Conservation (phyloP, 2,888 invertebrate species). For the Parapristionchus giblindavisi region DNA sequence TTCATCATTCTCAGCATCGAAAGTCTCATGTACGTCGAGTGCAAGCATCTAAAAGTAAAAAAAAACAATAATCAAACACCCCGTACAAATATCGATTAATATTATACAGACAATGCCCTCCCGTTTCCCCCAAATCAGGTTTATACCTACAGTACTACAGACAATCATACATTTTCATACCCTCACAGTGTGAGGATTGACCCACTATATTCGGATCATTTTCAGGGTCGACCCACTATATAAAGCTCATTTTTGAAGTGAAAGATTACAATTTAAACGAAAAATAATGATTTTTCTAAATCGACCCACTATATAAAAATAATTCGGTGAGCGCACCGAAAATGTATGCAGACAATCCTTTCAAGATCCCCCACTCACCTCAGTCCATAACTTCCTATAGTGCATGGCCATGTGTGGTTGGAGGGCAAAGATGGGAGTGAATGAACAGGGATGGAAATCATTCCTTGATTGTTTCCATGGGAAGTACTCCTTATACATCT, state of each 20-base stretch:
- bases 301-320: too few relatives aligned
- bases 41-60: slow-evolving; percentile 64
- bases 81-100: not conserved
- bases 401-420: slow-evolving; percentile 72
- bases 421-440: slow-evolving; percentile 81
- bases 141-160: too few relatives aligned
- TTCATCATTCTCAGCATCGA: slow-evolving; percentile 63
- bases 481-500: slow-evolving; percentile 84
- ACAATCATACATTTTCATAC: too few relatives aligned
- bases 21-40: slow-evolving; percentile 67
- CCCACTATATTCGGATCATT: not conserved
- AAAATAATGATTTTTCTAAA: too few relatives aligned
- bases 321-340: too few relatives aligned
- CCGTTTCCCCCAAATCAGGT: too few relatives aligned
- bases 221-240: not conserved
- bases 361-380: slow-evolving; percentile 41
- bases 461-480: slow-evolving; percentile 81
- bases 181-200: slow-evolving; percentile 80
- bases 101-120: too few relatives aligned
- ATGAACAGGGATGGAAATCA: slow-evolving; percentile 86
- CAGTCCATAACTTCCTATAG: slow-evolving; percentile 65
- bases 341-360: not conserved
- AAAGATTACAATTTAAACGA: not conserved
- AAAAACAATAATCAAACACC: slow-evolving; percentile 11
- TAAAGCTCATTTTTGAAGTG: not conserved